phyloP scores from a whole-genome alignment of 1,140 invertebrate genomes.

The Choristoneura fumiferana region DNA sequence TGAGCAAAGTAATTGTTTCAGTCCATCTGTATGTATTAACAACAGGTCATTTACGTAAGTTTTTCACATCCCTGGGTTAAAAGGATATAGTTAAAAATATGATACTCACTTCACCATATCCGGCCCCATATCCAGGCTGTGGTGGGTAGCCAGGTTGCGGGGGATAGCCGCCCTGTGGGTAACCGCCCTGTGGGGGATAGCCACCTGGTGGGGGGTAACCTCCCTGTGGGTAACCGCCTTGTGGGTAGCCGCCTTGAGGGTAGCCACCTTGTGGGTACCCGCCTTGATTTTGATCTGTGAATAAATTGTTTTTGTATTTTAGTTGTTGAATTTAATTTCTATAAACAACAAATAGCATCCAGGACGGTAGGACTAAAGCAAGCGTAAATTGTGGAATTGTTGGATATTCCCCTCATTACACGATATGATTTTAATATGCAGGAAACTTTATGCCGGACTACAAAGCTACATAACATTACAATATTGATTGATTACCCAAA shows the following conservation, averaged over 20 bases:
- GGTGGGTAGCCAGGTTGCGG: conserved; percentile 66
- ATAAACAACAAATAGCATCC: background rate
- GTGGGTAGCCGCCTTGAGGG: conserved; percentile 52
- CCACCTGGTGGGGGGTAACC: conserved; percentile 65
- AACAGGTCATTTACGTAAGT: too few species aligned
- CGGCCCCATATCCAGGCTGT: conserved; percentile 53
- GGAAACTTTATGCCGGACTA: too few species aligned
- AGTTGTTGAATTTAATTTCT: conserved; percentile 12
- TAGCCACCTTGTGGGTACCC: conserved; percentile 74
- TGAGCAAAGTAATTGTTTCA: too few species aligned
- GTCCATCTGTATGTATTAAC: too few species aligned
- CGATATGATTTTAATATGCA: too few species aligned
- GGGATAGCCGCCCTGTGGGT: conserved; percentile 66
- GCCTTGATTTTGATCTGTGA: conserved; percentile 56
- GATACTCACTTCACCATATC: conserved; percentile 54
- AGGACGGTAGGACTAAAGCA: too few species aligned
- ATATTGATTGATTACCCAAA: too few species aligned
- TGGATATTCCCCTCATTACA: too few species aligned
- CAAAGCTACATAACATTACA: too few species aligned
- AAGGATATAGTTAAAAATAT: too few species aligned
- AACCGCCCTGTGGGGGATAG: conserved; percentile 30
- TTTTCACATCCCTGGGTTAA: too few species aligned
- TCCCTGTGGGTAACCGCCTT: conserved; percentile 43
- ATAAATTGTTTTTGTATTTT: conserved; percentile 9
- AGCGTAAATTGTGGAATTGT: background rate